Evolutionary conservation across 2,113 vertebrate species (phyloP).

Genomic region (Antidorcas marsupialis): DNA sequence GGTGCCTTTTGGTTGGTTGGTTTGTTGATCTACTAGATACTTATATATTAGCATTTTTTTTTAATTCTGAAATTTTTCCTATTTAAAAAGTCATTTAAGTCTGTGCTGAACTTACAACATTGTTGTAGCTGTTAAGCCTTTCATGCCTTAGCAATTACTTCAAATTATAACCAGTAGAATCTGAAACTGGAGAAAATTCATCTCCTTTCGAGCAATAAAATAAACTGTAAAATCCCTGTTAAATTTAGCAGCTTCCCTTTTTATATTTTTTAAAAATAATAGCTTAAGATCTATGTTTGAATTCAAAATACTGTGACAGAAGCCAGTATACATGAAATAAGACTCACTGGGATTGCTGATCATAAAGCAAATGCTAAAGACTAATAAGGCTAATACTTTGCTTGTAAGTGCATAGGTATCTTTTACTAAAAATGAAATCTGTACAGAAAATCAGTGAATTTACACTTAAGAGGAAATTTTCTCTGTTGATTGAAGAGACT

Average conservation of each 20-base stretch:
- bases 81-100: not conserved
- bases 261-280: not conserved
- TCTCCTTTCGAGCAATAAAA: constrained; percentile 6
- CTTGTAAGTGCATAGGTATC: not conserved
- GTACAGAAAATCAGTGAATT: not conserved
- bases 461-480: not conserved
- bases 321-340: not conserved
- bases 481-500: not conserved
- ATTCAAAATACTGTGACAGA: constrained; percentile 2
- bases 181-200: not conserved
- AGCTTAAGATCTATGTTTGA: constrained; percentile 3
- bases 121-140: not conserved
- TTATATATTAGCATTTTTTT: not conserved
- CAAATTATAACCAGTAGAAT: constrained; percentile 10
- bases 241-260: not conserved
- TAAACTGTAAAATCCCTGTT: not conserved
- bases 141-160: not conserved
- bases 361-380: not conserved
- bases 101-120: not conserved
- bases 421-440: not conserved
- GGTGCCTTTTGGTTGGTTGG: not conserved
- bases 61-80: not conserved
- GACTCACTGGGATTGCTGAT: not conserved
- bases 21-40: not conserved
- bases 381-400: not conserved